A percentile compares a stretch with the other conserved stretches of the same genome.
These are phyloP conservation scores for Tachystola acroxantha DNA, from an alignment of 2,888 invertebrate genomes.

Conservation along the genomic window DNA sequence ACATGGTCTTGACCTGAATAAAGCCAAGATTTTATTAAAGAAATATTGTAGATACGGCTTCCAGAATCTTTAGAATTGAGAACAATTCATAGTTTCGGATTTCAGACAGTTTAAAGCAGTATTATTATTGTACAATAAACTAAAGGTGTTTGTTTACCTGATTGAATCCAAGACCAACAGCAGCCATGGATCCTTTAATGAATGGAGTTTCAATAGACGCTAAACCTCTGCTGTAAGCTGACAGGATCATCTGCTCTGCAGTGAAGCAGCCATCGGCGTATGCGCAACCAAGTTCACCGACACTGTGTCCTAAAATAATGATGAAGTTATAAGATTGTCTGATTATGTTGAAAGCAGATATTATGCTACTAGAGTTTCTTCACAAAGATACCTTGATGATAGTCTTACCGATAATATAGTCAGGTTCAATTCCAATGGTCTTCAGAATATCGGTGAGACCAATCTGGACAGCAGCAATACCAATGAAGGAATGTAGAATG, in stretches of 20 bases:
- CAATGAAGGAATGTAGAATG: slow-evolving; percentile 84
- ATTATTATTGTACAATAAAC: too few relatives aligned
- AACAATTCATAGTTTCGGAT: too few relatives aligned
- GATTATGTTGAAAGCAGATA: background rate
- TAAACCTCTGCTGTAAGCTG: slow-evolving; percentile 89
- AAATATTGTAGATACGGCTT: background rate
- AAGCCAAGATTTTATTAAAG: background rate
- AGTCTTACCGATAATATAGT: slow-evolving; percentile 66
- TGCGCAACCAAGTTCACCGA: slow-evolving; percentile 96
- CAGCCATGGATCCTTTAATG: slow-evolving; percentile 87
- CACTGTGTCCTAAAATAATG: slow-evolving; percentile 85
- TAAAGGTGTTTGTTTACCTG: slow-evolving; percentile 46
- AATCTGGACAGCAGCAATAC: slow-evolving; percentile 84
- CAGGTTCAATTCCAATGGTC: slow-evolving; percentile 65
- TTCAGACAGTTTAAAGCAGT: too few relatives aligned
- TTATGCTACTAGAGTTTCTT: too few relatives aligned
- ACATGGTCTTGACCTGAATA: slow-evolving; percentile 75
- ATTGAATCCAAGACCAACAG: slow-evolving; percentile 80
- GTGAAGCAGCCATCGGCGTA: slow-evolving; percentile 96
- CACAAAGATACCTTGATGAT: too few relatives aligned
- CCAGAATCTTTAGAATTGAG: too few relatives aligned
- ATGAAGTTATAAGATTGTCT: background rate
- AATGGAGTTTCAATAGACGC: slow-evolving; percentile 83
- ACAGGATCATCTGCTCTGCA: slow-evolving; percentile 89
- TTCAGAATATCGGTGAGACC: slow-evolving; percentile 75